Percentiles rank a stretch among this genome's conserved stretches.
phyloP scores from a whole-genome alignment of 2,113 vertebrate genomes.

The Trogon melanurus region DNA sequence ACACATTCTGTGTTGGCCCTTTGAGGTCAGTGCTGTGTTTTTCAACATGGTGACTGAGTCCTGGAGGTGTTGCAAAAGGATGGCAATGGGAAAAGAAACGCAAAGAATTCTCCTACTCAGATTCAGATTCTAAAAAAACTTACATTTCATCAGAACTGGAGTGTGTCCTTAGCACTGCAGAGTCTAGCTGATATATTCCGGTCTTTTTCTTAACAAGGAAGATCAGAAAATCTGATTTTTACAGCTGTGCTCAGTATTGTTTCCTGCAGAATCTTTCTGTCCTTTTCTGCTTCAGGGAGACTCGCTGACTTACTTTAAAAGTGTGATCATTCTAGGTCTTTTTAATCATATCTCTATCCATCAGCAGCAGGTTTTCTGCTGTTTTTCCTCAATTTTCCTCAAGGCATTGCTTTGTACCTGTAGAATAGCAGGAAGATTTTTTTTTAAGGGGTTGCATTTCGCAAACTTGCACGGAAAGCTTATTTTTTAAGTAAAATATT shows the following conservation, averaged over 20 bases:
- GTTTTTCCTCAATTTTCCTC: not conserved
- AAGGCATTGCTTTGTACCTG: not conserved
- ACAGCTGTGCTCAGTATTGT: not conserved
- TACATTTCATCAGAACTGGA: not conserved
- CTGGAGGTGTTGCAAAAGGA: not conserved
- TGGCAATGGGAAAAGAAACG: not conserved
- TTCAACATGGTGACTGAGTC: not conserved
- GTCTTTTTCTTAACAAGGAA: not conserved
- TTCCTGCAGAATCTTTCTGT: not conserved
- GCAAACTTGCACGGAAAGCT: not conserved
- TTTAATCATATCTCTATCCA: not conserved
- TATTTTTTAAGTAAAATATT: not conserved
- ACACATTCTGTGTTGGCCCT: accelerated
- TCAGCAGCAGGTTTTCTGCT: not conserved
- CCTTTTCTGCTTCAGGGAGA: not conserved
- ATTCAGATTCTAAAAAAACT: not conserved
- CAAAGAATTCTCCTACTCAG: not conserved
- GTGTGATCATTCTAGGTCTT: not conserved
- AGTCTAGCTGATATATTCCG: not conserved
- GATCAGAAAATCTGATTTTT: not conserved
- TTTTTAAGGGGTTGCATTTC: not conserved
- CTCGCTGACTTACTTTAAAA: not conserved
- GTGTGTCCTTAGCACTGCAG: not conserved
- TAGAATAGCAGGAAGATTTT: not conserved
- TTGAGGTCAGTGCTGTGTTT: not conserved